phyloP scores from a whole-genome alignment of 2,113 vertebrate genomes.

The Microtus pennsylvanicus region DNA sequence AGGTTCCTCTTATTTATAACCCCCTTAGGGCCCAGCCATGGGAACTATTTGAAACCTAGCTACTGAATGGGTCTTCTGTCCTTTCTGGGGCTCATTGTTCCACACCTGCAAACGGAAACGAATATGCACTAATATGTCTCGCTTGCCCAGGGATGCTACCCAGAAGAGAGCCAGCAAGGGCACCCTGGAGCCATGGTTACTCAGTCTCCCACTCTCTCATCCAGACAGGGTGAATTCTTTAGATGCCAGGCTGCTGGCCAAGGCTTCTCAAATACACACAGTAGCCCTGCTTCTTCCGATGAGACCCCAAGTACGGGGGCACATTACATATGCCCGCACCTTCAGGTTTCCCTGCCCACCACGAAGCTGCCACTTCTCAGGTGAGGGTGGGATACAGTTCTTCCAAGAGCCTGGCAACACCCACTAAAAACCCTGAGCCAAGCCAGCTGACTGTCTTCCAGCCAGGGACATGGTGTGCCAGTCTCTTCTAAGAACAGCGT shows the following conservation, averaged over 20 bases:
- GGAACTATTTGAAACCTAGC: conserved; percentile 40
- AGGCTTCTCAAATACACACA: conserved; percentile 48
- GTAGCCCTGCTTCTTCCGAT: neutral
- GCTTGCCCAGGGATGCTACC: conserved; percentile 54
- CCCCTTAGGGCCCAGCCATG: neutral
- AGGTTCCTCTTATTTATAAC: conserved; percentile 30
- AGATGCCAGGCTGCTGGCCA: conserved; percentile 68
- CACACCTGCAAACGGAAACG: conserved; percentile 44
- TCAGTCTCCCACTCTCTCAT: conserved; percentile 56
- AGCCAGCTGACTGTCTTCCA: conserved; percentile 55
- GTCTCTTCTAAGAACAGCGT: conserved; percentile 71
- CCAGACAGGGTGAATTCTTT: conserved; percentile 65
- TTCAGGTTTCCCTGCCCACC: neutral
- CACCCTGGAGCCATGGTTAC: conserved; percentile 17
- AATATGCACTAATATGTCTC: neutral
- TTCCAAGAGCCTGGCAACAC: neutral
- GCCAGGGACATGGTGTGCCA: conserved; percentile 71
- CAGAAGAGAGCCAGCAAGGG: neutral
- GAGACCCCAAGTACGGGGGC: neutral
- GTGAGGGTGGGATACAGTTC: neutral
- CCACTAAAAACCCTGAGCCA: neutral
- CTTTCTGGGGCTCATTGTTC: conserved; percentile 50
- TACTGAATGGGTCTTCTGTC: conserved; percentile 52
- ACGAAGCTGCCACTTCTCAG: neutral
- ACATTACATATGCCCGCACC: neutral